A percentile compares a stretch with the other conserved stretches of the same genome.
Evolutionary conservation across 2,113 vertebrate species (phyloP).

Genomic region (Strix aluco): DNA sequence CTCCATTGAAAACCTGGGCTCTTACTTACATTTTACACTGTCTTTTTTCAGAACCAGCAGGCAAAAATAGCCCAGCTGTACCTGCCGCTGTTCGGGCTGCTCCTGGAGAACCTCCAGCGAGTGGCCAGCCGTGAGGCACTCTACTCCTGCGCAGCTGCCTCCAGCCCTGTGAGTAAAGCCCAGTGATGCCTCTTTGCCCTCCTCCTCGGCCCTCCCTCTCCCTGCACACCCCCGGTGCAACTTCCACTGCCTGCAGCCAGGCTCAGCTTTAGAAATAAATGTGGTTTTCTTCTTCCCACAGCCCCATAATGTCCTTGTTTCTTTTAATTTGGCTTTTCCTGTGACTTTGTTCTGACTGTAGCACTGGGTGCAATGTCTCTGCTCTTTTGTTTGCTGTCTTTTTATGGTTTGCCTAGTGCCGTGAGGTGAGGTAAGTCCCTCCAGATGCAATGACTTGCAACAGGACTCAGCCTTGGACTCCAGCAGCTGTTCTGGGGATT

Average conservation of each 20-base stretch:
- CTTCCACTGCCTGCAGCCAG: not conserved
- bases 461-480: not conserved
- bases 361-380: not conserved
- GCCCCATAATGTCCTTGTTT: not conserved
- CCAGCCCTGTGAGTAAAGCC: constrained; percentile 75
- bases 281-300: not conserved
- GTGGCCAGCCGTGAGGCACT: constrained; percentile 74
- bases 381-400: not conserved
- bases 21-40: not conserved
- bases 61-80: constrained; percentile 92
- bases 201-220: rapidly evolving
- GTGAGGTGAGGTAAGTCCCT: not conserved
- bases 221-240: rapidly evolving
- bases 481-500: not conserved
- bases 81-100: constrained; percentile 87
- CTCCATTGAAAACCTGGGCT: not conserved
- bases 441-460: not conserved
- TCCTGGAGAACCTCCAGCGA: constrained; percentile 90
- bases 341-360: not conserved
- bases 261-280: not conserved
- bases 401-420: rapidly evolving
- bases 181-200: not conserved
- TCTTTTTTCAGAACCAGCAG: constrained; percentile 88
- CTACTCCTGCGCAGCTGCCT: constrained; percentile 52
- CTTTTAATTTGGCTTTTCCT: not conserved